These are phyloP conservation scores for Heteromurus nitidus DNA, from an alignment of 2,888 invertebrate species.

Conservation along the genomic window DNA sequence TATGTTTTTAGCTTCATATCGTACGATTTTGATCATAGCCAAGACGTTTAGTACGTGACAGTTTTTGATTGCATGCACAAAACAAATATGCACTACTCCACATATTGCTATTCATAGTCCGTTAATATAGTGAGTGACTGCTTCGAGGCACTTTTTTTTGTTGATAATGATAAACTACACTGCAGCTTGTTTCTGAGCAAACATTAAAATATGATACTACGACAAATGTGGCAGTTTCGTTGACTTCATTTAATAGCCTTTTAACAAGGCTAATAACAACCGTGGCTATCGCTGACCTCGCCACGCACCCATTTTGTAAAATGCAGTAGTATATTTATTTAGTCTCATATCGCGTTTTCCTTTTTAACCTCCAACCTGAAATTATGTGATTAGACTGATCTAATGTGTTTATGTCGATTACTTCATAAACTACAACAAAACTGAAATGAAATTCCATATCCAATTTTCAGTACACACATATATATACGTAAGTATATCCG, in stretches of 20 bases:
- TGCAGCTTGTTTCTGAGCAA: no score
- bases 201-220: background rate
- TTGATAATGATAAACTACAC: no score
- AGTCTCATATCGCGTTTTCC: no score
- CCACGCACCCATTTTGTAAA: no score
- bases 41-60: no score
- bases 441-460: background rate
- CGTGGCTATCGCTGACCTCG: no score
- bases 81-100: no score
- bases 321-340: no score
- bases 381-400: background rate
- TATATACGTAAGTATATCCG: background rate
- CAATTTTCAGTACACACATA: background rate
- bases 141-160: no score
- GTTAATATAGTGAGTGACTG: no score
- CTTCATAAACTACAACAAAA: background rate
- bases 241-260: slow-evolving; percentile 12
- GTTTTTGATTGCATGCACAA: no score
- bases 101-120: no score
- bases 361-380: background rate
- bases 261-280: background rate
- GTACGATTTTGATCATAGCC: background rate
- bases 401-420: background rate
- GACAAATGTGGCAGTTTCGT: background rate
- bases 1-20: background rate